Conservation (phyloP, 2,113 vertebrate genomes). For the Cygnus atratus region DNA sequence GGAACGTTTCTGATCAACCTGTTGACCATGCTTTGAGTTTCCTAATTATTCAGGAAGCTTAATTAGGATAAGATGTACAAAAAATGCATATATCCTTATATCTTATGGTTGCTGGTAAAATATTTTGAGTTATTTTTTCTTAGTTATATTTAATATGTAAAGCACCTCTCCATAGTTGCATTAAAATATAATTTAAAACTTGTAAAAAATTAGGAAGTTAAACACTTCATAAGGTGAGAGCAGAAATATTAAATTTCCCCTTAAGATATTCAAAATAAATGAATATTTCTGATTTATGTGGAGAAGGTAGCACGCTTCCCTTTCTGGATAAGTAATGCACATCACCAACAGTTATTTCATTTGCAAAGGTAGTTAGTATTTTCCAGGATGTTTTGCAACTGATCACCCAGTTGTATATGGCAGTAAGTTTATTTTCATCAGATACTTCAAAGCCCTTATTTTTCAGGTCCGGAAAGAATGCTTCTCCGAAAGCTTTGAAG, state of each 20-base stretch:
- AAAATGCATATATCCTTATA: background rate
- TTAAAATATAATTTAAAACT: constrained; percentile 42
- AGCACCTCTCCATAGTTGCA: background rate
- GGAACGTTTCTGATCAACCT: background rate
- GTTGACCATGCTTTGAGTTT: background rate
- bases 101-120: background rate
- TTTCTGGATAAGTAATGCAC: background rate
- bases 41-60: background rate
- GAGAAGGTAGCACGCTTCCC: background rate
- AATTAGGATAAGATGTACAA: background rate
- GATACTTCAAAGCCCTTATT: constrained; percentile 64
- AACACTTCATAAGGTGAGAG: constrained; percentile 27
- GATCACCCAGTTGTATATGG: constrained; percentile 41
- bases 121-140: background rate
- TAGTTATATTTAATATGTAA: background rate
- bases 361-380: background rate
- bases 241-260: constrained; percentile 16
- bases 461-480: constrained; percentile 55
- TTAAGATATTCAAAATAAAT: constrained; percentile 35
- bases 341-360: background rate
- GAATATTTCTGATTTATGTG: background rate
- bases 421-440: constrained; percentile 39
- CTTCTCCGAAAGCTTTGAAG: constrained; percentile 55
- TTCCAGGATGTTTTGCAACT: background rate
- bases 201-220: constrained; percentile 17